A percentile compares a stretch with the other conserved stretches of the same genome.
Evolutionary conservation across 2,888 invertebrate species (phyloP).

Genomic region (Dermolepida albohirtum): DNA sequence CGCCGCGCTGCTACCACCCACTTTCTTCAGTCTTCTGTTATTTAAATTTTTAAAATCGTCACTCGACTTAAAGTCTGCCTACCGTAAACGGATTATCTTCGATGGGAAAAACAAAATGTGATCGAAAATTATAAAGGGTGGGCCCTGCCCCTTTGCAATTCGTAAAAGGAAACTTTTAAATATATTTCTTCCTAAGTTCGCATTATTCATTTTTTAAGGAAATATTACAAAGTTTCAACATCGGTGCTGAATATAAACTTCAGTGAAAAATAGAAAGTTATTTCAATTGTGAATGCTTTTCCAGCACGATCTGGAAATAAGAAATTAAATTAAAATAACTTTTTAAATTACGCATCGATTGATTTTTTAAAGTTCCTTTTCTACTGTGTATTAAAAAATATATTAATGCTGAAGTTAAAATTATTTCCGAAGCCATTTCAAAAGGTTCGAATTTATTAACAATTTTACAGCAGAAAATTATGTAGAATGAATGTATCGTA

Average conservation of each 20-base stretch:
- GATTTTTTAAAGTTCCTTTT: not conserved
- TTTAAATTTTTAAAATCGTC: slow-evolving; percentile 20
- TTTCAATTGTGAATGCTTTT: slow-evolving; percentile 30
- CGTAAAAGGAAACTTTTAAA: slow-evolving; percentile 35
- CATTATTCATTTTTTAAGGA: slow-evolving; percentile 39
- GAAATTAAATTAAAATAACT: slow-evolving; percentile 31
- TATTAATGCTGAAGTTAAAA: too few species aligned
- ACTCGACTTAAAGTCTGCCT: slow-evolving; percentile 14
- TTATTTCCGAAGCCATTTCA: too few species aligned
- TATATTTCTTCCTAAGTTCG: slow-evolving; percentile 36
- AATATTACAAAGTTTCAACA: slow-evolving; percentile 36
- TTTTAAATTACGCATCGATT: slow-evolving; percentile 29
- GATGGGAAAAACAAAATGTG: slow-evolving; percentile 27
- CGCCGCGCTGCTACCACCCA: not conserved
- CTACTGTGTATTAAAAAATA: too few species aligned
- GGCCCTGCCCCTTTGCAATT: slow-evolving; percentile 6
- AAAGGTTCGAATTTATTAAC: too few species aligned
- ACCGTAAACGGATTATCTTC: slow-evolving; percentile 29
- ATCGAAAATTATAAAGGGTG: slow-evolving; percentile 26
- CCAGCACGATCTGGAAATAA: slow-evolving; percentile 9
- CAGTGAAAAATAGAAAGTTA: slow-evolving; percentile 29
- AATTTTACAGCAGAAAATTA: too few species aligned
- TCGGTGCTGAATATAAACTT: slow-evolving; percentile 33
- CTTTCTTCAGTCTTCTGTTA: not conserved
- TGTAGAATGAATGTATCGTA: too few species aligned